Evolutionary conservation across 2,113 vertebrate genomes (phyloP).

Genomic region (cattle (Bos taurus)): DNA sequence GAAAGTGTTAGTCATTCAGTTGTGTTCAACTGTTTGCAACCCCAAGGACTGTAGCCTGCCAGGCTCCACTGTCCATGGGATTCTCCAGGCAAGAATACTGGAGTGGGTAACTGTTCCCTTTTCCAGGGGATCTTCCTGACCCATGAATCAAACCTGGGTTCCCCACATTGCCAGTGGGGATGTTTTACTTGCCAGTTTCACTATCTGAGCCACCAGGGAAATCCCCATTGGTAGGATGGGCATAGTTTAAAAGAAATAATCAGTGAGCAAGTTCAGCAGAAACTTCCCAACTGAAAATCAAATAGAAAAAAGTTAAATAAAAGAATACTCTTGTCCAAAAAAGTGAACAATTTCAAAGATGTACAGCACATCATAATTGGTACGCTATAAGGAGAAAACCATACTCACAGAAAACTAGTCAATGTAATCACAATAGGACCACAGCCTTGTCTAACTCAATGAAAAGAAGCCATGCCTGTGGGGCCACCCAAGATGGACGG

Average conservation of each 20-base stretch:
- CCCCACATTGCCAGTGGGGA: background rate
- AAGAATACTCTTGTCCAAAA: background rate
- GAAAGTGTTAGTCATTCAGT: background rate
- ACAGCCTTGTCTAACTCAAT: no score
- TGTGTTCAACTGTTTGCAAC: background rate
- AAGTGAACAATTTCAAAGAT: background rate
- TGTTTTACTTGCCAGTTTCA: background rate
- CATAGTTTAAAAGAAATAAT: background rate
- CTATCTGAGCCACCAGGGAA: background rate
- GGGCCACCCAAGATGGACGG: no score
- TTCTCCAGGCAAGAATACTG: background rate
- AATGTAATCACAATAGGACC: no score
- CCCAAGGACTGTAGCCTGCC: background rate
- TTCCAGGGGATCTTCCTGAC: background rate
- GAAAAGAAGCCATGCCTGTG: no score
- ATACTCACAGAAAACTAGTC: no score
- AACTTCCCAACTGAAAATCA: background rate
- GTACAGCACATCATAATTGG: background rate
- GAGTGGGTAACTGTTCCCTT: background rate
- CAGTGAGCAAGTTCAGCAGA: background rate
- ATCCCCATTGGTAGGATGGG: background rate
- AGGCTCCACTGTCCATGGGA: background rate
- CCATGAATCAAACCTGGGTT: background rate
- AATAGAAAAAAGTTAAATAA: background rate
- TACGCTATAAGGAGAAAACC: background rate